A percentile compares a stretch with the other conserved stretches of the same genome.
Evolutionary conservation across 2,797 vertebrate genomes (phyloP).

Genomic region (Dendrocincla tyrannina): DNA sequence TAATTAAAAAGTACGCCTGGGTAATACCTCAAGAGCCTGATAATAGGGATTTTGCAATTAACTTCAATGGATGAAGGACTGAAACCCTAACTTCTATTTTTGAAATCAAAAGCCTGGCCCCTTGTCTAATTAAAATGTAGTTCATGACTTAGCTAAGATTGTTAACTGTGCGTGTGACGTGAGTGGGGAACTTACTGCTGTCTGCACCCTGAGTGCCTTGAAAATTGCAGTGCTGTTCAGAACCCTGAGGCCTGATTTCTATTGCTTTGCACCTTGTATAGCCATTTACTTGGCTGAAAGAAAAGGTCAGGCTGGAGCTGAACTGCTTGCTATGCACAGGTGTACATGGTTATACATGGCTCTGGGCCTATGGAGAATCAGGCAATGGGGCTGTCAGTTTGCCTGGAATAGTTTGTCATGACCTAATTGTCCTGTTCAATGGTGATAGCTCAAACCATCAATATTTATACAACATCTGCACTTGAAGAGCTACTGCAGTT

Average conservation of each 20-base stretch:
- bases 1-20: conserved; percentile 61
- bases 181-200: background rate
- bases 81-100: conserved; percentile 56
- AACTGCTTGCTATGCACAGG: background rate
- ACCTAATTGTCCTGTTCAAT: background rate
- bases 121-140: conserved; percentile 62
- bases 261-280: background rate
- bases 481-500: background rate
- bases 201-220: background rate
- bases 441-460: background rate
- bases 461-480: background rate
- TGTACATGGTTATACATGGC: fast-evolving
- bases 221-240: background rate
- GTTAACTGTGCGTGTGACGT: background rate
- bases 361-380: fast-evolving
- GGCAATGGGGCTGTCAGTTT: background rate
- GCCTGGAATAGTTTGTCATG: background rate
- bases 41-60: conserved; percentile 67
- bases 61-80: conserved; percentile 53
- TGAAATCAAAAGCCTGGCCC: conserved; percentile 55
- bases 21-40: conserved; percentile 60
- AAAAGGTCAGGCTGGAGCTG: background rate
- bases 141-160: conserved; percentile 28
- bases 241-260: background rate
- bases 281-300: background rate